A percentile compares a stretch with the other conserved stretches of the same genome.
Evolutionary conservation across 1,140 invertebrate species (phyloP).

Genomic region (Rhagoletis pomonella): DNA sequence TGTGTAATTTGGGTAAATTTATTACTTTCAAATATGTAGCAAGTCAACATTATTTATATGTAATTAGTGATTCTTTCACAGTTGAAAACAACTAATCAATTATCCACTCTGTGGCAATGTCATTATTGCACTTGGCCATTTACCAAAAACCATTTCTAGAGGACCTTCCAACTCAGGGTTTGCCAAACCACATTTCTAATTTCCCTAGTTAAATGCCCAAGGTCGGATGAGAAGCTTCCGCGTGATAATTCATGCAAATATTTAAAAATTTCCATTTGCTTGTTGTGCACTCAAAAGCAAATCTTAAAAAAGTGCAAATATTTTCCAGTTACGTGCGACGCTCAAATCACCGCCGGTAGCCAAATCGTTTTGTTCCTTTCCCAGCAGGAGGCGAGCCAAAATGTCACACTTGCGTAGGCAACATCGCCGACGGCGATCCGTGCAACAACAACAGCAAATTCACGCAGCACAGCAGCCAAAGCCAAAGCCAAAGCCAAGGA

Average conservation of each 20-base stretch:
- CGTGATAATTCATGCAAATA: neutral
- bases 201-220: neutral
- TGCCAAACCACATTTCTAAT: conserved; percentile 32
- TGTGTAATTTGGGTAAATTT: too few relatives aligned
- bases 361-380: neutral
- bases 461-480: neutral
- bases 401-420: neutral
- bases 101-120: too few relatives aligned
- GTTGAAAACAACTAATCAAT: too few relatives aligned
- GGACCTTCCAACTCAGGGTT: neutral
- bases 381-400: neutral
- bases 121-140: neutral
- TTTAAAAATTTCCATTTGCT: neutral
- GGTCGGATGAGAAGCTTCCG: neutral
- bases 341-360: neutral
- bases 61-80: too few relatives aligned
- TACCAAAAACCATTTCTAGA: neutral
- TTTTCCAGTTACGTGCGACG: neutral
- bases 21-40: too few relatives aligned
- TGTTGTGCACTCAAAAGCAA: neutral
- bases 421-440: neutral
- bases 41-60: too few relatives aligned
- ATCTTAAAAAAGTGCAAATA: neutral
- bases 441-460: neutral
- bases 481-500: neutral